Evolutionary conservation across 2,888 invertebrate species (phyloP).

Genomic region (Platycheirus rosarum): DNA sequence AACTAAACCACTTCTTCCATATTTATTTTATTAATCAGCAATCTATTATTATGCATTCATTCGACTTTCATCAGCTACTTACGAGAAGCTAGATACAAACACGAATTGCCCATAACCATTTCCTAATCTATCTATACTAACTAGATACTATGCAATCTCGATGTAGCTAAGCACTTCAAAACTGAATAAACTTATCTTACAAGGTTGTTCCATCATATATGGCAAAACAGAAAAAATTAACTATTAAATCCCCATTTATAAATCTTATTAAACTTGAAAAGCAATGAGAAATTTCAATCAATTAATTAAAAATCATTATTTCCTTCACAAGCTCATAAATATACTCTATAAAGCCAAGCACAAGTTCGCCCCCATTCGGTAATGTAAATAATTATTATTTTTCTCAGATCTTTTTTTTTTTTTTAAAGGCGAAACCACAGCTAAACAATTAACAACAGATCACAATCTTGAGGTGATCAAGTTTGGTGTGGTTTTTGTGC

Average conservation of each 20-base stretch:
- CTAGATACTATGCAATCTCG: no score
- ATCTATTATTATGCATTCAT: no score
- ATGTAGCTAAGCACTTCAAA: no score
- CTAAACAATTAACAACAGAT: slow-evolving; percentile 56
- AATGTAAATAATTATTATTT: slow-evolving; percentile 38
- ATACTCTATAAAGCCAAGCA: slow-evolving; percentile 31
- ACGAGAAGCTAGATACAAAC: no score
- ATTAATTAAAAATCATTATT: slow-evolving; percentile 33
- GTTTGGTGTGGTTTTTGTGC: slow-evolving; percentile 18
- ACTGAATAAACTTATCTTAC: not conserved
- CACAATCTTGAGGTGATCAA: slow-evolving; percentile 70
- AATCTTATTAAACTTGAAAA: not conserved
- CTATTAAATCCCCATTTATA: not conserved
- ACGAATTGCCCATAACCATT: no score
- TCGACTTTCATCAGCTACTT: no score
- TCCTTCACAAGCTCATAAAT: slow-evolving; percentile 33
- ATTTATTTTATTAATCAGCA: no score
- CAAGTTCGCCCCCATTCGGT: slow-evolving; percentile 59
- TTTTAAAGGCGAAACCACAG: slow-evolving; percentile 52
- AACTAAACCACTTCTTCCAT: no score
- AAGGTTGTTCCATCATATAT: not conserved
- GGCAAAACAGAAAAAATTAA: not conserved
- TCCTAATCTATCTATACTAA: no score
- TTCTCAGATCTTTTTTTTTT: slow-evolving; percentile 13
- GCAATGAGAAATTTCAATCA: slow-evolving; percentile 8